Evolutionary conservation across 2,888 invertebrate genomes (phyloP), one percentile per base, ranked within the genome.

Genomic region (Petrolisthes cinctipes): DNA sequence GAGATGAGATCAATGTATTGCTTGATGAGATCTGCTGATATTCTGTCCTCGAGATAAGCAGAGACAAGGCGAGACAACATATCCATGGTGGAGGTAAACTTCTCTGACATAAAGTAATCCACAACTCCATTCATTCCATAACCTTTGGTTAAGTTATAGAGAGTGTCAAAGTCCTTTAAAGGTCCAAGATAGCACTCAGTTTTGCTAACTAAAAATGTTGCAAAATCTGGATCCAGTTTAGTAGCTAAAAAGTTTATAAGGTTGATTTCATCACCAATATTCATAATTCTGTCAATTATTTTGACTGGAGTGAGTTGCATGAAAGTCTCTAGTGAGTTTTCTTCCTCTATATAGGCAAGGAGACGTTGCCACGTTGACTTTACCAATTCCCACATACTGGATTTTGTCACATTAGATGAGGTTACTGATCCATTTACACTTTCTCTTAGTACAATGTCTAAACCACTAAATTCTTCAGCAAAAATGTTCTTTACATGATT

Each of bases 171-270:
- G n/a, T 88, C 57, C 3, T 68, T 56, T 4, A 88, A 14, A 1
- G 88, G 88, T 4, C 84, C 84, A 6, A 88, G 20, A 68, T 85
- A 85, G 17, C 81, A 73, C 6, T 81, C 75, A 37, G 80, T 56
- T 53, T 88, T 57, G 53, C 37, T 37, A 17, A 68, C 20, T 5
- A 88, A 23, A 37, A 68, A 88, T 53, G 57, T 57, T 9, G 85
- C 88, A 68, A 88, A 85, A 11, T 88, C 85, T 54, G 84, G 81
- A 37, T 88, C 85, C 14, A 88, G 66, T 66, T 88, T 88, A 9
- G 71, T 79, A n/a, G 80, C 73, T 23, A 88, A 75, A 54, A 88
- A 85, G 66, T 75, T 81, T 37, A 82, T 37, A 54, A 88, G 80
- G 20, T 79, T 84, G 56, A 88, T 51, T 51, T 88, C 81, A 56